Evolutionary conservation across 2,888 invertebrate genomes (phyloP), one percentile per base, ranked within the genome.

Genomic region (Leucophenga montana): DNA sequence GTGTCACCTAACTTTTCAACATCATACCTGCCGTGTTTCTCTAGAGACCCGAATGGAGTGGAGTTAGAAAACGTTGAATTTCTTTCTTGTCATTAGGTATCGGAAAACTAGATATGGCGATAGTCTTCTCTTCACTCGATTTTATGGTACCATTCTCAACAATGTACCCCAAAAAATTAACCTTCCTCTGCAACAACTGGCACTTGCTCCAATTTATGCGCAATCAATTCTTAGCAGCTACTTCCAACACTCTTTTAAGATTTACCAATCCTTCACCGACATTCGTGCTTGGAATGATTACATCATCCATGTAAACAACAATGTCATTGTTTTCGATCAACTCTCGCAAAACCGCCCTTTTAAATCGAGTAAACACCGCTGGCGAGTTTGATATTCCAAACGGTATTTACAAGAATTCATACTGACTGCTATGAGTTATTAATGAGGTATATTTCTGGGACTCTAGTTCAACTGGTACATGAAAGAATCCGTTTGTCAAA

Each of bases 401-500:
- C 20, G 69, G 72, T 44, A 54, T 50, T 33, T 39, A 66, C 27
- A 22, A 46, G 44, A 72, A 72, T 18, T 72, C 66, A 31, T 68
- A 68, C 33, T 73, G 68, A n/a, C 61, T 62, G 6, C 66, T 62
- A 20, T 67, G 69, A 1, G 66, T 54, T 5, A 69, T 16, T 20
- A 74, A 74, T 20, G 66, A 31, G 1, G 72, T 69, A 16, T 69
- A 72, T 14, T 72, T 69, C 16, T 50, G 11, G 0, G 69, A 72
- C 9, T 33, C 18, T 48, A 9, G 9, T 22, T 64, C 57, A 13
- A 72, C 39, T 2, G 67, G 70, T 1, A 68, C 69, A 64, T 69
- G 69, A 13, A 69, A 72, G 31, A 67, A 72, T 1, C 48, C 71
- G 14, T 67, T 67, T 14, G 3, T 20, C 22, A 66, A 66, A 56